Evolutionary conservation across 1,140 invertebrate genomes (phyloP), one percentile per base, ranked within the genome.

Genomic region (Hyles vespertilio): DNA sequence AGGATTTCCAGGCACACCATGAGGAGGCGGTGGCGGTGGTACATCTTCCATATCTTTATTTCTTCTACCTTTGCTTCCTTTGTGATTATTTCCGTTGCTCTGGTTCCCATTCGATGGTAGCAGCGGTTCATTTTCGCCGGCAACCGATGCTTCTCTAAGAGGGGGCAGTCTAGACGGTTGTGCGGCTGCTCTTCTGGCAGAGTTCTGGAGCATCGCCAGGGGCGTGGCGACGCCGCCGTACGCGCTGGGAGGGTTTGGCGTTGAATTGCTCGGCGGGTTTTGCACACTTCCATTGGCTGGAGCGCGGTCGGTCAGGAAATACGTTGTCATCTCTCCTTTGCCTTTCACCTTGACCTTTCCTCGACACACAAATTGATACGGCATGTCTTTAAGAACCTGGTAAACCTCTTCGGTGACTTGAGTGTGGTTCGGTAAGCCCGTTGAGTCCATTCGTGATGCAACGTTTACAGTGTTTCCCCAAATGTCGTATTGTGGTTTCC

Each of bases 391-490:
- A 8, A 95, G 84, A 5, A 94, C 91, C 73, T 93, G 92, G 71
- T 92, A 95, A 2, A 95, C 95, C 81, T 96, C 95, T 84, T 96
- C 95, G 1, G 95, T 96, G 0, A 96, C 94, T 90, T 96, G 96
- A 9, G 93, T 96, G 77, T 96, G 94, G 79, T 96, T 96, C 0
- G 95, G 94, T 47, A 96, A 89, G 1, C 95, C 95, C 0, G 95
- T 96, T 3, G 94, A 95, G 77, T 97, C 95, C 95, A 97, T 96
- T 4, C 95, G 90, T 77, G 95, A 96, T 2, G 97, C 97, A 3
- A 98, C 95, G 86, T 98, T 98, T 2, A 98, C 97, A 8, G 97
- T 97, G 84, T 98, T 98, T 2, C 97, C 97, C 97, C 97, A 98
- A 71, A 98, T 98, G 79, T 98, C 97, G 83, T 98, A 98, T 76